phyloP scores from a whole-genome alignment of 2,888 invertebrate species.

The Apotomis turbidana region DNA sequence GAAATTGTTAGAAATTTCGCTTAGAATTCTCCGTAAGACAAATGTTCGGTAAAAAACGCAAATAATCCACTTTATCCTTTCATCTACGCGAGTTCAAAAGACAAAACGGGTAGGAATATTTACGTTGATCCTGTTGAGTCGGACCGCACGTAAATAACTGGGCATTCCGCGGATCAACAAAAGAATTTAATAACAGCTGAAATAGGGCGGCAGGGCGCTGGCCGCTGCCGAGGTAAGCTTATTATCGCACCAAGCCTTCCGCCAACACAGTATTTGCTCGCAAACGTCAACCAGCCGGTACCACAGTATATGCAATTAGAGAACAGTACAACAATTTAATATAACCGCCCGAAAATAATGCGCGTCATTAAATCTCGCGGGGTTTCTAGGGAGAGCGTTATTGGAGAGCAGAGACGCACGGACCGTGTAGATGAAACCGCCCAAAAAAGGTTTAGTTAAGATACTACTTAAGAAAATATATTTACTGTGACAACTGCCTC shows the following conservation, averaged over 20 bases:
- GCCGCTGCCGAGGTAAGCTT: slow-evolving; percentile 74
- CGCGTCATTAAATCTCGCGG: no score
- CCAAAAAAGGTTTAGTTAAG: no score
- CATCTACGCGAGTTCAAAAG: slow-evolving; percentile 68
- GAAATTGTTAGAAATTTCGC: slow-evolving; percentile 57
- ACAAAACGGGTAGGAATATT: slow-evolving; percentile 63
- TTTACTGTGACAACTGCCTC: slow-evolving; percentile 50
- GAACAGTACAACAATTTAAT: no score
- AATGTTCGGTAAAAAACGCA: slow-evolving; percentile 50
- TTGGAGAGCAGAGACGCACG: no score
- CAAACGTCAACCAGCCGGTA: slow-evolving; percentile 71
- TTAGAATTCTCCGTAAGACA: slow-evolving; percentile 43
- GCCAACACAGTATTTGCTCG: slow-evolving; percentile 76
- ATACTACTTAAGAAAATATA: no score
- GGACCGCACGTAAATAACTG: slow-evolving; percentile 72
- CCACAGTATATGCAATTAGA: slow-evolving; percentile 27
- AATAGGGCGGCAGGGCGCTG: slow-evolving; percentile 59
- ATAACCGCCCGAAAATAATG: no score
- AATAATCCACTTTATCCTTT: slow-evolving; percentile 66
- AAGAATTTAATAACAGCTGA: slow-evolving; percentile 80
- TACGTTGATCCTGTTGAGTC: slow-evolving; percentile 70
- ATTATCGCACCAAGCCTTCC: slow-evolving; percentile 69
- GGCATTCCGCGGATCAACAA: slow-evolving; percentile 73
- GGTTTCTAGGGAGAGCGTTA: no score
- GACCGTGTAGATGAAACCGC: no score